A percentile compares a stretch with the other conserved stretches of the same genome.
Conservation (phyloP, 2,797 vertebrate genomes). For the Typhlichthys subterraneus region DNA sequence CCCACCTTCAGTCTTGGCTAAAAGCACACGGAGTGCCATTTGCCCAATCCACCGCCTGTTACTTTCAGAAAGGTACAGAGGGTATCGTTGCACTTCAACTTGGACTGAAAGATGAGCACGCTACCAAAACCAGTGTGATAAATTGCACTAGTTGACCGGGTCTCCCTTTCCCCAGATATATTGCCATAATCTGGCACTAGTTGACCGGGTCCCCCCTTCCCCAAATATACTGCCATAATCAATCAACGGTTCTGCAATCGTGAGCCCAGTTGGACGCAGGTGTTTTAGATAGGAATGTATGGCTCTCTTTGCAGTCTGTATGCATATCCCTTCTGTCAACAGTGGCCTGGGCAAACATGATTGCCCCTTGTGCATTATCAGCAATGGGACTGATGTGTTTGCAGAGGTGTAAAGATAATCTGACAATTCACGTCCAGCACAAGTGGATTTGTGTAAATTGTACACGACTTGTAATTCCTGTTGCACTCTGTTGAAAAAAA, state of each 20-base stretch:
- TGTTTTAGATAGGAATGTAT: conserved; percentile 36
- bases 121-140: background rate
- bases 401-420: conserved; percentile 4
- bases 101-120: too few relatives aligned
- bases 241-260: conserved; percentile 12
- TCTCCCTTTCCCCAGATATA: conserved; percentile 23
- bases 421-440: background rate
- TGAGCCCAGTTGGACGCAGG: conserved; percentile 32
- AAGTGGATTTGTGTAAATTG: background rate
- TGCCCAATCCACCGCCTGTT: background rate
- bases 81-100: too few relatives aligned
- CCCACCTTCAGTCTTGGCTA: background rate
- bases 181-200: background rate
- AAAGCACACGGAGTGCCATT: too few relatives aligned
- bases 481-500: too few relatives aligned
- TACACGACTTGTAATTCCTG: too few relatives aligned
- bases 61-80: too few relatives aligned
- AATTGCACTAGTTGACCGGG: background rate
- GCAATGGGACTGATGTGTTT: conserved; percentile 25
- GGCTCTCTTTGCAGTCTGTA: conserved; percentile 50
- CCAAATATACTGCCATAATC: conserved; percentile 33
- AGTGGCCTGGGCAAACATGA: conserved; percentile 33
- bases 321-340: conserved; percentile 42
- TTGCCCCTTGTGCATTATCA: conserved; percentile 19
- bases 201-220: background rate